These are phyloP conservation scores for Apis dorsata DNA, from an alignment of 1,140 invertebrate species.

Conservation along the genomic window DNA sequence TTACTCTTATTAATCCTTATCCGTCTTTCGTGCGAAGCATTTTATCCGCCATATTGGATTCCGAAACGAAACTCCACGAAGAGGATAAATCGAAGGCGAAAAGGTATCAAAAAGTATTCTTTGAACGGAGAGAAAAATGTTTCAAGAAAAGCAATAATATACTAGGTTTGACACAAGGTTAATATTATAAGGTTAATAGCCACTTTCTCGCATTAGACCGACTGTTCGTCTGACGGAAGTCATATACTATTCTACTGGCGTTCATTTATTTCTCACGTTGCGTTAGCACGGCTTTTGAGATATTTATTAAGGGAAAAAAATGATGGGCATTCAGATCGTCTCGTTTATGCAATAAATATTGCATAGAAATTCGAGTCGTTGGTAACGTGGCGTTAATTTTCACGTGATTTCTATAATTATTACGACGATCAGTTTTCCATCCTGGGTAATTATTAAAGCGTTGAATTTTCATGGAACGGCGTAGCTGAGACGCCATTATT, in stretches of 20 bases:
- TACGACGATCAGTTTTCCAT: neutral
- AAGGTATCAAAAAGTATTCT: neutral
- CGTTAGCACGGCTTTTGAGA: neutral
- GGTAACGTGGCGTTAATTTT: neutral
- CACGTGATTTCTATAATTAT: neutral
- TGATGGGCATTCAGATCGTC: neutral
- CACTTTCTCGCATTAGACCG: conserved; percentile 7
- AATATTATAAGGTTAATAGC: conserved; percentile 11
- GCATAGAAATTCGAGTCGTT: neutral
- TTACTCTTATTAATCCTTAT: too few relatives aligned
- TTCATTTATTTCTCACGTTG: neutral
- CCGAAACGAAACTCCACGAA: neutral
- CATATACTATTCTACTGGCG: neutral
- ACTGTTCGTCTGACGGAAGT: conserved; percentile 13
- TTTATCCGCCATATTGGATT: neutral
- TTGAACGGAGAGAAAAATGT: neutral
- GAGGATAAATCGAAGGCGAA: neutral
- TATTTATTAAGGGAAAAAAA: neutral
- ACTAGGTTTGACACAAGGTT: neutral
- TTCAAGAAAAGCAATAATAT: neutral
- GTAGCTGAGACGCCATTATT: neutral
- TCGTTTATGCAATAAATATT: neutral
- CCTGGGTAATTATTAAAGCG: neutral
- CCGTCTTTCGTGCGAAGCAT: neutral
- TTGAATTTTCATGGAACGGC: conserved; percentile 16